Evolutionary conservation across 37 sponge, comb jelly and placozoan species (phyloP), one percentile per base, ranked within the genome.

Genomic region (Oopsacas minuta): DNA sequence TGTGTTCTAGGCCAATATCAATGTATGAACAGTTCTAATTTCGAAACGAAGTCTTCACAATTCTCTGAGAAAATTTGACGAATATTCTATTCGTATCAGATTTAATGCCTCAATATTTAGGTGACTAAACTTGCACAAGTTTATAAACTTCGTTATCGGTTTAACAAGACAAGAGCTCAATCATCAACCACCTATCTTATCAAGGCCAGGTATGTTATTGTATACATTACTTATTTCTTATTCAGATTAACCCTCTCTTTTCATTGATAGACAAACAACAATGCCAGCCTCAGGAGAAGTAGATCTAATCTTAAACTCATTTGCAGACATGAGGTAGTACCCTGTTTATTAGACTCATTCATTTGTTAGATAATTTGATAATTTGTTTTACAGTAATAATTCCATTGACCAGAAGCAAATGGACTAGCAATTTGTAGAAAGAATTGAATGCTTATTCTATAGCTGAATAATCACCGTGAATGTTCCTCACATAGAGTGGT

Each of bases 131-230:
- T 92, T 37, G 93, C 93, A 30, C 90, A 91, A 17, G 83, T 89
- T 30, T 93, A 93, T 81, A 90, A 90, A 82, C 83, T 93, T 0
- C 86, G 93, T 0, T 93, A 91, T 82, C 87, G 93, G 23, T 93
- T 87, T 53, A 89, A 89, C 35, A 93, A 90, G 83, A 85, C 88
- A 0, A 84, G 82, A 20, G 89, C 90, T 52, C 32, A 89, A 0
- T 88, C 91, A 1, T 46, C 93, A 0, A 88, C 90, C 23, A 86
- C 88, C 32, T 61, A 61, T 12, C 88, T 93, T 36, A 87, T 89
- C 39, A 93, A 93, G 53, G 93, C 88, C 23, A 89, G 93, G 93
- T 93, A 36, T 12, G 5, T 8, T 15, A 42, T 42, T 15, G 15
- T 42, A 15, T 42, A 42, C 49, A 42, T 15, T 42, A 42, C 15